Conservation (phyloP, 2,113 vertebrate species). For the Paramormyrops kingsleyae region DNA sequence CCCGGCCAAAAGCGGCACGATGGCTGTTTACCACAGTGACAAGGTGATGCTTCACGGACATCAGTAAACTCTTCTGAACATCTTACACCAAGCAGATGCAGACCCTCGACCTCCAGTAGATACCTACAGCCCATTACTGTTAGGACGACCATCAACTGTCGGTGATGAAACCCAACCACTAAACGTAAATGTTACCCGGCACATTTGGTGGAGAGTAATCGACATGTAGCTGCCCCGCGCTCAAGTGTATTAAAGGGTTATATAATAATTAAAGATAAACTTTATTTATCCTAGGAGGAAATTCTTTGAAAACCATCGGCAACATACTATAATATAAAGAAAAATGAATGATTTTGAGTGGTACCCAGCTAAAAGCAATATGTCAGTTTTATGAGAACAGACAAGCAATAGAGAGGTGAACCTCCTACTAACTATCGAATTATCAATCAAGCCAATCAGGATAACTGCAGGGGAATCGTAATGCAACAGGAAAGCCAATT, state of each 20-base stretch:
- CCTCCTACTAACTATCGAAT: neutral
- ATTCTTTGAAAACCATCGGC: neutral
- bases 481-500: neutral
- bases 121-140: neutral
- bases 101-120: neutral
- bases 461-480: neutral
- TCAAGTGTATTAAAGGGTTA: neutral
- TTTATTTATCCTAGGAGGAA: neutral
- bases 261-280: neutral
- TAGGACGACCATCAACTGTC: neutral
- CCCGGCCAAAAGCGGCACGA: neutral
- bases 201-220: neutral
- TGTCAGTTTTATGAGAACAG: neutral
- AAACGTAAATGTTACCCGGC: neutral
- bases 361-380: neutral
- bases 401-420: neutral
- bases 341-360: neutral
- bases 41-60: neutral
- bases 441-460: neutral
- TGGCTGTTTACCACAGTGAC: neutral
- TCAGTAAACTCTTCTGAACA: neutral
- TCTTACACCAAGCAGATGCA: neutral
- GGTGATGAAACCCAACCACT: neutral
- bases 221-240: neutral
- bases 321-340: neutral